A percentile compares a stretch with the other conserved stretches of the same genome.
phyloP scores from a whole-genome alignment of 2,113 vertebrate species.

The Brachionichthys hirsutus region DNA sequence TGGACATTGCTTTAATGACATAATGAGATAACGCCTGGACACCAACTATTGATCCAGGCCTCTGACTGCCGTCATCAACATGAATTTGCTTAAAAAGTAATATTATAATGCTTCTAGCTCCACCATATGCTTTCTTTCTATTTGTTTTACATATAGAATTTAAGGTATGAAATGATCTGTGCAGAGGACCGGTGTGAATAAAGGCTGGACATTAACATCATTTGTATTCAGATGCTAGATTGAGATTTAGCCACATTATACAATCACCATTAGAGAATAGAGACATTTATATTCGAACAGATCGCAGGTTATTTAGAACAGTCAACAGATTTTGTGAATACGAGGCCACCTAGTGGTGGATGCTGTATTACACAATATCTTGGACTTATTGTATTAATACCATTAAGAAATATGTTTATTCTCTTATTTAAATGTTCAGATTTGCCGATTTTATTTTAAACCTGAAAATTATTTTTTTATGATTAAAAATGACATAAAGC shows the following conservation, averaged over 20 bases:
- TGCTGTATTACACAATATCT: slow-evolving; percentile 23
- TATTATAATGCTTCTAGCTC: background rate
- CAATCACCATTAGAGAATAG: slow-evolving; percentile 4
- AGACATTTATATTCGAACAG: background rate
- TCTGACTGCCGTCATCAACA: slow-evolving; percentile 5
- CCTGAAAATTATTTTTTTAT: too few species aligned
- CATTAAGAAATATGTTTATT: too few species aligned
- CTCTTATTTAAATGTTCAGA: too few species aligned
- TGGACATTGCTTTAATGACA: slow-evolving; percentile 60
- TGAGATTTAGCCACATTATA: background rate
- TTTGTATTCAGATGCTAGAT: background rate
- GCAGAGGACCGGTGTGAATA: background rate
- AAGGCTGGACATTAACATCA: background rate
- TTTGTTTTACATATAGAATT: background rate
- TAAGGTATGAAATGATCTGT: background rate
- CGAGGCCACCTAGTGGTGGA: slow-evolving; percentile 60
- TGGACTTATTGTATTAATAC: background rate
- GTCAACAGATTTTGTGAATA: slow-evolving; percentile 5
- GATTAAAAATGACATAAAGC: too few species aligned
- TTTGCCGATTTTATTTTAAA: too few species aligned
- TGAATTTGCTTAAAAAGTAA: too few species aligned
- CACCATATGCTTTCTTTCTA: background rate
- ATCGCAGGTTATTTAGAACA: background rate
- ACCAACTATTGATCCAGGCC: slow-evolving; percentile 11
- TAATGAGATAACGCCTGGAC: slow-evolving; percentile 59